phyloP scores from a whole-genome alignment of 1,140 invertebrate genomes.

The Limonius californicus region DNA sequence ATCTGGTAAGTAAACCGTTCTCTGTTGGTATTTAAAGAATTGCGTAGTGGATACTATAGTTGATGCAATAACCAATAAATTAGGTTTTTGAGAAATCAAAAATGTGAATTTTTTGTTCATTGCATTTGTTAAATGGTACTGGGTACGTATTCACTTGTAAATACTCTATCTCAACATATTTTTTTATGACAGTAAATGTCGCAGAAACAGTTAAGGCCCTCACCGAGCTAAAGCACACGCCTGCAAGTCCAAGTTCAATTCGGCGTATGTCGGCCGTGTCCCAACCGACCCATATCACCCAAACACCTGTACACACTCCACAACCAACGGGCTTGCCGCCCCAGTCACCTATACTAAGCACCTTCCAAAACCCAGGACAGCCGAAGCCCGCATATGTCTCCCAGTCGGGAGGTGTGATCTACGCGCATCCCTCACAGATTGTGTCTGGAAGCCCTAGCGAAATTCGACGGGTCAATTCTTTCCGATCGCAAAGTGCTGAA shows the following conservation, averaged over 20 bases:
- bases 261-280: slow-evolving; percentile 51
- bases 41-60: no score
- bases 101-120: no score
- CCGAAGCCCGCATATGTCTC: slow-evolving; percentile 48
- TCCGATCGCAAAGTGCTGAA: slow-evolving; percentile 55
- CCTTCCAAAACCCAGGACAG: slow-evolving; percentile 49
- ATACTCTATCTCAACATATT: no score
- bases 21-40: no score
- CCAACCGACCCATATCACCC: slow-evolving; percentile 37
- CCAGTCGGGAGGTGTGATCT: slow-evolving; percentile 48
- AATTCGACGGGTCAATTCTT: slow-evolving; percentile 45
- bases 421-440: slow-evolving; percentile 52
- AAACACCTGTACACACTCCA: slow-evolving; percentile 4
- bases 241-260: slow-evolving; percentile 75
- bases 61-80: no score
- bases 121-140: no score
- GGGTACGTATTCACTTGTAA: no score
- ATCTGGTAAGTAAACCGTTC: not conserved
- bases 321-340: slow-evolving; percentile 37
- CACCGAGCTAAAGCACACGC: slow-evolving; percentile 80
- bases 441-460: slow-evolving; percentile 50
- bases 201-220: slow-evolving; percentile 82
- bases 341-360: slow-evolving; percentile 46
- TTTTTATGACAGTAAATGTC: slow-evolving; percentile 58
- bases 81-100: no score